Evolutionary conservation across 2,113 vertebrate genomes (phyloP), one percentile per base, ranked within the genome.

Genomic region (Candoia aspera): DNA sequence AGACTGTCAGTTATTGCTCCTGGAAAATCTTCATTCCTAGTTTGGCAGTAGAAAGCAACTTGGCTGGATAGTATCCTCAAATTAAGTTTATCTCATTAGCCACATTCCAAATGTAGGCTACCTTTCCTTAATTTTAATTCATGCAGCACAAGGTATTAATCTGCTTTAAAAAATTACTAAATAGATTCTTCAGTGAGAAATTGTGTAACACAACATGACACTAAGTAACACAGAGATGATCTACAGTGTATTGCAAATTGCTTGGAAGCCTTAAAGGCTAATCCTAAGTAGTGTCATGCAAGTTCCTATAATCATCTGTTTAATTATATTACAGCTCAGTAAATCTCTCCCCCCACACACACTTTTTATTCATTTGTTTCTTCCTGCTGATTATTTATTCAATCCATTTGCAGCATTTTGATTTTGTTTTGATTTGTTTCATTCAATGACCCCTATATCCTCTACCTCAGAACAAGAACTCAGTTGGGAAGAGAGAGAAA

Each of bases 371-470:
- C 2, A 94, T 92, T 58, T 94, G 13, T 26, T 24, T 73, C 73
- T 57, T 85, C 90, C 24, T 21, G 90, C 4, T 49, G 90, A 62
- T 89, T 93, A 91, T 91, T 94, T 46, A 87, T 89, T 92, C 90
- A 92, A 86, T 0, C 91, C 89, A 46, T 21, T 90, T 2, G 60
- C 90, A 92, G 91, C 93, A 94, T 96, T 96, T 91, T 83, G 79
- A 2, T 24, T 90, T 91, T 93, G 85, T 95, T 94, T 95, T 95
- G 93, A 92, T 96, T 95, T 92, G 87, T 92, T 93, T 87, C 0
- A 5, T 13, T 2, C 4, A 21, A n/a, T 88, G 90, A 79, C 0
- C 58, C 4, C 57, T 91, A 89, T 90, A 68, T 37, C 57, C 21
- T 58, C 46, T 64, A 13, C n/a, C n/a, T 84, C 58, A 53, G 21